phyloP scores from a whole-genome alignment of 2,797 vertebrate genomes.

The Myripristis murdjan region DNA sequence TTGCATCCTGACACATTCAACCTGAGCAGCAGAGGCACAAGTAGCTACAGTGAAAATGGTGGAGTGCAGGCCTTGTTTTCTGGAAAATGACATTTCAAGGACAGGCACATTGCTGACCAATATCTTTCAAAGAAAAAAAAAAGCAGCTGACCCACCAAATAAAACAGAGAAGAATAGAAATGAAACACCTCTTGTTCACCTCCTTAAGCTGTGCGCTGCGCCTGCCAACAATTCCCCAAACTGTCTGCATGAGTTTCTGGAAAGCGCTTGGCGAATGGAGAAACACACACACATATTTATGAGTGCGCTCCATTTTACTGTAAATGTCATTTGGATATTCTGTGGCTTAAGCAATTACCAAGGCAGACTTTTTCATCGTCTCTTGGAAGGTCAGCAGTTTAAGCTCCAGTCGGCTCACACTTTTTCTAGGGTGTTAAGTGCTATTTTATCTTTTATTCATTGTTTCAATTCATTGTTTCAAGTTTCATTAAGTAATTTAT shows the following conservation, averaged over 20 bases:
- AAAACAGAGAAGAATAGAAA: background rate
- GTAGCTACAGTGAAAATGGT: background rate
- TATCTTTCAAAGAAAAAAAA: conserved; percentile 18
- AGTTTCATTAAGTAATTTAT: background rate
- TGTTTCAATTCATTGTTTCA: no score
- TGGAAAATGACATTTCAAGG: conserved; percentile 27
- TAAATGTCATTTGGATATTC: background rate
- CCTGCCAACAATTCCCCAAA: background rate
- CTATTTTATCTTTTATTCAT: background rate
- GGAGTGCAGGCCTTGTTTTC: background rate
- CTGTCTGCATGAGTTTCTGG: background rate
- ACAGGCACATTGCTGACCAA: background rate
- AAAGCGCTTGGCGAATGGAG: background rate
- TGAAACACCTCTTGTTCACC: background rate
- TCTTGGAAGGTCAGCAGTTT: background rate
- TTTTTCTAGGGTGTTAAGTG: background rate
- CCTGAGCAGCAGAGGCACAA: conserved; percentile 1
- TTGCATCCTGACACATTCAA: conserved; percentile 8
- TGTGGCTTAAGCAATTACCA: conserved; percentile 4
- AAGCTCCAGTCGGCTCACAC: background rate
- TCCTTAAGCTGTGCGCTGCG: background rate
- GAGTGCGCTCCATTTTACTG: background rate
- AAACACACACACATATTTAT: conserved; percentile 3
- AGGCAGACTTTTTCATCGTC: background rate
- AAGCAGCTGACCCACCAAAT: background rate